Evolutionary conservation across 2,113 vertebrate species (phyloP).

Genomic region (Herpailurus yagouaroundi): DNA sequence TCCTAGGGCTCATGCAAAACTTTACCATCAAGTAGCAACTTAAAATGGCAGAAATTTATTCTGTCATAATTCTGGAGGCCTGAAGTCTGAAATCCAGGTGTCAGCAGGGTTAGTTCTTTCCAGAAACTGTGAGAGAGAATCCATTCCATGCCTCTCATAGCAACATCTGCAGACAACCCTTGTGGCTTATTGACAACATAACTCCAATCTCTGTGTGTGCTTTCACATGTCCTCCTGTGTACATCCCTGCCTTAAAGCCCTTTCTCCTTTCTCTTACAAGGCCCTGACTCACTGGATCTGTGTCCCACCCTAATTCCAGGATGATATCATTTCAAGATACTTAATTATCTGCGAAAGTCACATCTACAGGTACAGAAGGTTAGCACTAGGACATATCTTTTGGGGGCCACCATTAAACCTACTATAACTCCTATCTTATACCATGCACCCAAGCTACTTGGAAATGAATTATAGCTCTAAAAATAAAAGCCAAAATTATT

Average conservation of each 20-base stretch:
- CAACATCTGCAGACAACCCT: neutral
- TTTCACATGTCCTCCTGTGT: neutral
- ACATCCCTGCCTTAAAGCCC: neutral
- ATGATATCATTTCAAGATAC: neutral
- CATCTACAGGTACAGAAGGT: neutral
- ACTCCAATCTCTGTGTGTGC: neutral
- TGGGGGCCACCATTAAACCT: neutral
- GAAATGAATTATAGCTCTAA: neutral
- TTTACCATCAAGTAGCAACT: neutral
- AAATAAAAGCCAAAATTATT: neutral
- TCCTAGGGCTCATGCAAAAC: neutral
- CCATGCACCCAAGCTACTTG: neutral
- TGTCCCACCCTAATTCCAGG: neutral
- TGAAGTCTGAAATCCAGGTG: neutral
- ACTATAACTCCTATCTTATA: accelerated
- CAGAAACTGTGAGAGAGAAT: neutral
- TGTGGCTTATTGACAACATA: neutral
- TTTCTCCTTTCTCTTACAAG: neutral
- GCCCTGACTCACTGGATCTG: neutral
- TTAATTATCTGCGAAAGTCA: neutral
- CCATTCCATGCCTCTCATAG: too few relatives aligned
- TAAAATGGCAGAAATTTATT: neutral
- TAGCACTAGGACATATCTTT: neutral
- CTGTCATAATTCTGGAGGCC: neutral
- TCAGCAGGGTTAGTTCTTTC: neutral